Percentiles rank a stretch among this genome's conserved stretches.
Evolutionary conservation across 2,113 vertebrate species (phyloP).

Genomic region (Gnathonemus echidnorhynchus): DNA sequence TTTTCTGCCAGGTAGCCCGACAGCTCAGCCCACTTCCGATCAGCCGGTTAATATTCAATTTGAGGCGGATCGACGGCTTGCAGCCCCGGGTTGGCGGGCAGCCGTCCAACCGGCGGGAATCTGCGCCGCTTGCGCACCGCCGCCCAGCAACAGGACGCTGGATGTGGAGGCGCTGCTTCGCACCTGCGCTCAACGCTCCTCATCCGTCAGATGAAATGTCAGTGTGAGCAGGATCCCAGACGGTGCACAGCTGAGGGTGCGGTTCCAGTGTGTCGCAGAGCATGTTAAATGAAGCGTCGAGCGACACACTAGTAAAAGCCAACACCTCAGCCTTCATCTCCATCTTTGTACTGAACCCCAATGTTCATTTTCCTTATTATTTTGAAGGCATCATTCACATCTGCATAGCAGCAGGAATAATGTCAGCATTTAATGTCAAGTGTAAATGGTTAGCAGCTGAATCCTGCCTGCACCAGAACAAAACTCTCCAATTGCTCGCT

Average conservation of each 20-base stretch:
- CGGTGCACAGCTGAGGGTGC: not conserved
- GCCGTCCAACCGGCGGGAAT: not conserved
- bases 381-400: not conserved
- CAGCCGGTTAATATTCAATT: not conserved
- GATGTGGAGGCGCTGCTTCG: not conserved
- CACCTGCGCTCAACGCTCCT: not conserved
- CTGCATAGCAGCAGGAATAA: no score
- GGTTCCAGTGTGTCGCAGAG: not conserved
- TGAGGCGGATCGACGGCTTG: not conserved
- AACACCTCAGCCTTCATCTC: not conserved
- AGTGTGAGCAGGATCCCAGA: not conserved
- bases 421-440: not conserved
- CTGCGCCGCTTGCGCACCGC: not conserved
- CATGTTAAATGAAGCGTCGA: no score
- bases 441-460: not conserved
- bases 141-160: slow-evolving; percentile 12
- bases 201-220: not conserved
- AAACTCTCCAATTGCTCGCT: not conserved
- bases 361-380: not conserved
- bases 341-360: not conserved
- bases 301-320: not conserved
- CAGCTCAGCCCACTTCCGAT: not conserved
- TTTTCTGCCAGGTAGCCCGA: not conserved
- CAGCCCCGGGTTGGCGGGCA: not conserved
- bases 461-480: not conserved